A percentile compares a stretch with the other conserved stretches of the same genome.
These are phyloP conservation scores for Hyalella azteca DNA, from an alignment of 2,888 invertebrate genomes.

Conservation along the genomic window DNA sequence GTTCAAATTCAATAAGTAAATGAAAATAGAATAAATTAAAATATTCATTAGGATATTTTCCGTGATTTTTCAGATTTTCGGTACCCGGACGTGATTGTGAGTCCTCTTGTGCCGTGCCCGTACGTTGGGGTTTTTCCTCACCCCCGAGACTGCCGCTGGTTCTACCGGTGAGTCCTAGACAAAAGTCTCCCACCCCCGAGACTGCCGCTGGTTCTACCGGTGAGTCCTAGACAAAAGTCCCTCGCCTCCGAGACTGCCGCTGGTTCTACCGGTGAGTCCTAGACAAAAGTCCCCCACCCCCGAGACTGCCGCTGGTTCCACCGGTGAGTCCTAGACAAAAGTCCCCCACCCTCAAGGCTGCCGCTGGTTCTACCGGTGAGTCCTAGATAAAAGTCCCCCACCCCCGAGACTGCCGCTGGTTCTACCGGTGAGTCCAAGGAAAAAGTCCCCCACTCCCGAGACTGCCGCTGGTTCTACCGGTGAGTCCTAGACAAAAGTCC, in stretches of 20 bases:
- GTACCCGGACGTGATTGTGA: slow-evolving; percentile 3
- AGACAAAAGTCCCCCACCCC: too few species aligned
- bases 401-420: background rate
- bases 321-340: too few species aligned
- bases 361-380: too few species aligned
- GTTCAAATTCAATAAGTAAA: too few species aligned
- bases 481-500: too few species aligned
- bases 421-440: background rate
- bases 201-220: background rate
- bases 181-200: background rate
- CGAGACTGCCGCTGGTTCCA: background rate
- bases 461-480: background rate
- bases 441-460: too few species aligned
- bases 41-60: background rate
- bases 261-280: background rate
- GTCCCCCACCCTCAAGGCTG: too few species aligned
- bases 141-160: slow-evolving; percentile 6
- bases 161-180: background rate
- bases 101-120: background rate
- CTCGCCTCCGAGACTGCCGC: background rate
- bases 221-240: too few species aligned
- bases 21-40: too few species aligned
- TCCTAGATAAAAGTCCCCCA: too few species aligned
- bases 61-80: background rate
- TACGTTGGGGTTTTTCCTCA: slow-evolving; percentile 16